Evolutionary conservation across 2,888 invertebrate genomes (phyloP).

Genomic region (Cabera pusaria): DNA sequence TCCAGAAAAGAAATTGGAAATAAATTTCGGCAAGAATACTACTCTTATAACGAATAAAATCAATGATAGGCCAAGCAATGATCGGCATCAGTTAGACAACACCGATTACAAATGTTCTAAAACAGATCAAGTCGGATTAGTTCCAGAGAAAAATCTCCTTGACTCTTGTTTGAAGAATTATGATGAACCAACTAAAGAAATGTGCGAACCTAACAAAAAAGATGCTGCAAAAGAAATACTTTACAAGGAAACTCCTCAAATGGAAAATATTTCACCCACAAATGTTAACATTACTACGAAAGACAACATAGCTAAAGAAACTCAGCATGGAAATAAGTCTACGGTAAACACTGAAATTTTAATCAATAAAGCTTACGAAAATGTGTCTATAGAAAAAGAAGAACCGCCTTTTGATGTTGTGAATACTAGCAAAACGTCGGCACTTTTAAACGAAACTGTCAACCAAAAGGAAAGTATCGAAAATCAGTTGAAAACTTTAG

Average conservation of each 20-base stretch:
- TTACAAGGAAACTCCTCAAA: constrained; percentile 4
- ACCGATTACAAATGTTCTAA: constrained; percentile 29
- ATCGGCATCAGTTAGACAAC: constrained; percentile 30
- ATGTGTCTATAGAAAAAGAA: constrained; percentile 17
- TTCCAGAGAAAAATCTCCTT: too few species aligned
- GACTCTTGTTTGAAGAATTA: constrained; percentile 1
- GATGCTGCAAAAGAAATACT: background rate
- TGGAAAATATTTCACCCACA: background rate
- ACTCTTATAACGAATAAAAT: constrained; percentile 52
- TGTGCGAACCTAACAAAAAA: background rate
- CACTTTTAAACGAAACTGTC: constrained; percentile 13
- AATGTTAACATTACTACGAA: constrained; percentile 2
- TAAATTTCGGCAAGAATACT: constrained; percentile 65
- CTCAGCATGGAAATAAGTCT: constrained; percentile 9
- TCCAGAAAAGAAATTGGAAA: constrained; percentile 68
- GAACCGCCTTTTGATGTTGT: constrained; percentile 21
- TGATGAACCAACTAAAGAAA: constrained; percentile 5
- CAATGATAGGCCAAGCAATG: constrained; percentile 36
- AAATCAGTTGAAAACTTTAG: constrained; percentile 77
- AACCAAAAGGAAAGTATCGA: constrained; percentile 31
- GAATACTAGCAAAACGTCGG: constrained; percentile 15
- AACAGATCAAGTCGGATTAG: too few species aligned
- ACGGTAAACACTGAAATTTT: constrained; percentile 9
- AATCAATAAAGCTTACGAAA: constrained; percentile 13
- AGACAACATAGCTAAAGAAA: constrained; percentile 6